These are phyloP conservation scores for Coregonus ussuriensis DNA, from an alignment of 2,797 vertebrate species.

Conservation along the genomic window DNA sequence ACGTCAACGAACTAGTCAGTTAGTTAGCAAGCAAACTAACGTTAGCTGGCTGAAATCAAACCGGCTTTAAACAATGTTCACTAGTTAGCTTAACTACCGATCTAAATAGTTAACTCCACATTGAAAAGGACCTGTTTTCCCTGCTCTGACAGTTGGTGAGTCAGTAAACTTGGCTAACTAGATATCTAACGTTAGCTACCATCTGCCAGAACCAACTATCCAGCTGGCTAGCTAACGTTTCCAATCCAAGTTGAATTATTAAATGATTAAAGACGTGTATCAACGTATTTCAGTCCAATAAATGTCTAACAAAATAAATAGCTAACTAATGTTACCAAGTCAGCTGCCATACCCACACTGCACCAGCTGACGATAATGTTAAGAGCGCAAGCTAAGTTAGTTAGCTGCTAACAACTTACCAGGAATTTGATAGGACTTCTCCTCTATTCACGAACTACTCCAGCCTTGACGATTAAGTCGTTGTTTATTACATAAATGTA, in stretches of 20 bases:
- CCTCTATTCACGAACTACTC: constrained; percentile 73
- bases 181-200: not conserved
- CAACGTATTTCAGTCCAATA: not conserved
- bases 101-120: too few species aligned
- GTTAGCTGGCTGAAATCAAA: not conserved
- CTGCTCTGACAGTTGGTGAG: not conserved
- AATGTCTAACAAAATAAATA: not conserved
- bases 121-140: too few species aligned
- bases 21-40: not conserved
- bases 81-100: too few species aligned
- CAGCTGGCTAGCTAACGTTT: not conserved
- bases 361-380: constrained; percentile 17
- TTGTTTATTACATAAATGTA: constrained; percentile 74
- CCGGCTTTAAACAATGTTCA: not conserved
- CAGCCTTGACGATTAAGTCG: constrained; percentile 69
- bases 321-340: not conserved
- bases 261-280: not conserved
- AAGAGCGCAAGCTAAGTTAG: constrained; percentile 19
- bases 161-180: not conserved
- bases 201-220: not conserved
- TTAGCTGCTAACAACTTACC: constrained; percentile 78
- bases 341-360: not conserved
- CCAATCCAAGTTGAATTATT: not conserved
- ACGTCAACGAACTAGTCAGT: not conserved
- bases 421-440: constrained; percentile 82